phyloP scores from a whole-genome alignment of 2,797 vertebrate species.

The Alauda arvensis region DNA sequence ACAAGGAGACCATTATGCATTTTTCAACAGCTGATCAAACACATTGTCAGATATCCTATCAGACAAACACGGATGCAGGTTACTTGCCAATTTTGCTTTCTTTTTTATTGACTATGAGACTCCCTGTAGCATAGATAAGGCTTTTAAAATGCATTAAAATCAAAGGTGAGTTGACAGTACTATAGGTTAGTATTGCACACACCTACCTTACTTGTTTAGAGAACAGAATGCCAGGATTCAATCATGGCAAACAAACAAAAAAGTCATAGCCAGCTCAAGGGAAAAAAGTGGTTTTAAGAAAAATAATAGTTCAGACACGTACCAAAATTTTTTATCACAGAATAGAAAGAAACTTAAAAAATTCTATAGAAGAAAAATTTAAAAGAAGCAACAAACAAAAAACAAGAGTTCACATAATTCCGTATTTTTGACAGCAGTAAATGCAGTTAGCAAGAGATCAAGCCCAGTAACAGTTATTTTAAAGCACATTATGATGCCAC shows the following conservation, averaged over 20 bases:
- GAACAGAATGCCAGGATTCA: neutral
- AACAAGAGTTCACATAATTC: neutral
- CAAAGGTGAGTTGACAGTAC: neutral
- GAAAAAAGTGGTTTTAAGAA: neutral
- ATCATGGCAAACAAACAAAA: rapidly evolving
- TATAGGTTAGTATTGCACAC: neutral
- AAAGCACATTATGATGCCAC: neutral
- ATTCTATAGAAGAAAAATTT: neutral
- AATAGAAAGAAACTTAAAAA: neutral
- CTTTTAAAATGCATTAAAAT: neutral
- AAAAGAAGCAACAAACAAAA: neutral
- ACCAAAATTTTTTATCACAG: neutral
- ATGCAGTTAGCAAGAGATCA: neutral
- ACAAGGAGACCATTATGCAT: neutral
- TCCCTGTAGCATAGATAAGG: neutral
- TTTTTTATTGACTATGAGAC: neutral
- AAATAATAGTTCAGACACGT: neutral
- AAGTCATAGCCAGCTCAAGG: neutral
- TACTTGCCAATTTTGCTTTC: neutral
- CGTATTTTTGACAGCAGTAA: neutral
- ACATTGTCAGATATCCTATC: neutral
- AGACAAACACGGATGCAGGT: neutral
- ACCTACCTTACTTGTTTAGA: neutral
- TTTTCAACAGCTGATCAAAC: neutral
- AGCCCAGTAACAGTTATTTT: neutral